phyloP scores from a whole-genome alignment of 2,113 vertebrate genomes.

The Bagarius yarrelli region DNA sequence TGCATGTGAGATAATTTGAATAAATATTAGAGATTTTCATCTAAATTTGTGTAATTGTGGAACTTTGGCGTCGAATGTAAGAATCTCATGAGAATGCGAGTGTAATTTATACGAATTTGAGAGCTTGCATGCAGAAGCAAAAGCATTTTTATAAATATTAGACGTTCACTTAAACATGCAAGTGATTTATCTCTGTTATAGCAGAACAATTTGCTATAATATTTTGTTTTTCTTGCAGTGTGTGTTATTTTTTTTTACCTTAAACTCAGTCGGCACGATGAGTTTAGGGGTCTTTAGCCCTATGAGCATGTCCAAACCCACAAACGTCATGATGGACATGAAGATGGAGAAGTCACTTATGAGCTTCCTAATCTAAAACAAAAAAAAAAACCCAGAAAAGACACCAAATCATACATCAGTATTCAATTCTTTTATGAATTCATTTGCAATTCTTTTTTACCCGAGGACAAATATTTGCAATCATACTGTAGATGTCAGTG shows the following conservation, averaged over 20 bases:
- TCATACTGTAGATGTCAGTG: not conserved
- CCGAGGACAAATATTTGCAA: not conserved
- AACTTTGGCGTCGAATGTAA: too few species aligned
- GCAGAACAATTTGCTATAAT: not conserved
- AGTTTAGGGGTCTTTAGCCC: conserved; percentile 90
- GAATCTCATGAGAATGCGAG: too few species aligned
- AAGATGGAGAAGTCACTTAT: conserved; percentile 97
- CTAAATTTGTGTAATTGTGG: too few species aligned
- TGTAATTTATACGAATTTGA: too few species aligned
- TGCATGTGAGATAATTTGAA: too few species aligned
- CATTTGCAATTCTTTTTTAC: not conserved
- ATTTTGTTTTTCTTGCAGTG: too few species aligned
- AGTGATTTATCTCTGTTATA: not conserved
- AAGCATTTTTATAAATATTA: not conserved
- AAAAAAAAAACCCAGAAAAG: not conserved
- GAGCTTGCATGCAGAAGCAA: too few species aligned
- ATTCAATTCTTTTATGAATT: not conserved
- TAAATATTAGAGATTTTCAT: too few species aligned
- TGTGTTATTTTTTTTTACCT: conserved; percentile 67
- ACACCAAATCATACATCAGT: not conserved
- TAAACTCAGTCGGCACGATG: conserved; percentile 85
- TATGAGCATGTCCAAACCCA: conserved; percentile 84
- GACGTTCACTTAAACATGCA: not conserved
- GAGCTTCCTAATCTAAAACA: conserved; percentile 82
- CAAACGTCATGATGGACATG: conserved; percentile 91